phyloP scores from a whole-genome alignment of 2,113 vertebrate species.

The Oenanthe oenanthe region DNA sequence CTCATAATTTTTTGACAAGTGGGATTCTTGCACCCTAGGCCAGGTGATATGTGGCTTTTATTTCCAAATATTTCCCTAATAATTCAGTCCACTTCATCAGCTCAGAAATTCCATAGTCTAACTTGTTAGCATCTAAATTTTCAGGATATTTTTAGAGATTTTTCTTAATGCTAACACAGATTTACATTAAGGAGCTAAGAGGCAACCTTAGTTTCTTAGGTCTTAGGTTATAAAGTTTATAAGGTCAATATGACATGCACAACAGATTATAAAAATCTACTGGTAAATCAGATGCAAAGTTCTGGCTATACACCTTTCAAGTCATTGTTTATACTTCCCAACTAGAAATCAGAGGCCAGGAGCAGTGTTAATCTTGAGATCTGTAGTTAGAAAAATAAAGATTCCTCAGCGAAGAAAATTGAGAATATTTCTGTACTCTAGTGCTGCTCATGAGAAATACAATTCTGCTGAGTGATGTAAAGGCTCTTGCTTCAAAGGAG shows the following conservation, averaged over 20 bases:
- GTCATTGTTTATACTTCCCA: conserved; percentile 53
- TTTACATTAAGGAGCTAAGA: neutral
- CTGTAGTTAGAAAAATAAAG: neutral
- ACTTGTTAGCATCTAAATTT: neutral
- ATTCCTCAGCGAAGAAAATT: neutral
- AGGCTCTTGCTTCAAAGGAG: conserved; percentile 39
- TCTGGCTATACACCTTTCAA: conserved; percentile 32
- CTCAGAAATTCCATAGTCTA: neutral
- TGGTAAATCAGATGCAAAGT: conserved; percentile 39
- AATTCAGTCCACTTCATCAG: neutral
- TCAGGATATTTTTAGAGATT: neutral
- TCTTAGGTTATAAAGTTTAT: conserved; percentile 41
- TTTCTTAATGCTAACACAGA: neutral
- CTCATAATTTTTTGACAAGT: neutral
- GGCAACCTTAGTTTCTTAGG: conserved; percentile 14
- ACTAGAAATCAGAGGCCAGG: conserved; percentile 32
- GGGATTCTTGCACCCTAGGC: neutral
- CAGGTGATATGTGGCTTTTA: neutral
- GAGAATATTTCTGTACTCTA: neutral
- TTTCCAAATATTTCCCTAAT: neutral
- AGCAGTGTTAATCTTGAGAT: conserved; percentile 24
- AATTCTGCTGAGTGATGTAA: neutral
- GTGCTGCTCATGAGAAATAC: neutral
- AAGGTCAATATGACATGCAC: conserved; percentile 43
- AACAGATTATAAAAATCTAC: conserved; percentile 36